Percentiles rank a stretch among this genome's conserved stretches.
phyloP scores from a whole-genome alignment of 2,888 invertebrate species.

The Bruchidius siliquastri region DNA sequence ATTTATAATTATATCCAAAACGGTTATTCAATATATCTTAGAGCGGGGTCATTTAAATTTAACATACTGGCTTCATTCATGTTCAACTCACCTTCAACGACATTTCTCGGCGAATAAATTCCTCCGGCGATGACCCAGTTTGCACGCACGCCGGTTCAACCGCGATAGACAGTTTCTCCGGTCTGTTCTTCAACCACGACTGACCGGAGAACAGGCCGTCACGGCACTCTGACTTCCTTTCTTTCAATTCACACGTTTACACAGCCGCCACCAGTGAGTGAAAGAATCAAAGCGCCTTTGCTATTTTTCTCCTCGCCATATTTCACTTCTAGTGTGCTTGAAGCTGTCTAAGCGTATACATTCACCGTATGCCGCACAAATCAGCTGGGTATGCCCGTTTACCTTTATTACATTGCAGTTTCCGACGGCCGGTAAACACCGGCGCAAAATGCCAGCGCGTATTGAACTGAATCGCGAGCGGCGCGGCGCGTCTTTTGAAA shows the following conservation, averaged over 20 bases:
- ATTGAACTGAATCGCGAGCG: neutral
- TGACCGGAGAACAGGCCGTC: neutral
- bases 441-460: neutral
- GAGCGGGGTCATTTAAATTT: neutral
- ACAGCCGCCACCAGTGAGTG: neutral
- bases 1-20: no score
- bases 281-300: neutral
- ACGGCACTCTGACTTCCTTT: neutral
- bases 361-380: neutral
- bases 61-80: neutral
- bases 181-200: neutral
- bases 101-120: constrained; percentile 2
- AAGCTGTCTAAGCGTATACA: neutral
- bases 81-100: constrained; percentile 14
- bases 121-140: neutral
- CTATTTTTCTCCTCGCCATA: neutral
- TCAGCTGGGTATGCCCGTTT: neutral
- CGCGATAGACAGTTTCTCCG: neutral
- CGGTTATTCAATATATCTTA: neutral
- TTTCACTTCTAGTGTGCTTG: neutral
- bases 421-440: neutral
- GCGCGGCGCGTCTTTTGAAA: neutral
- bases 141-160: neutral
- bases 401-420: neutral
- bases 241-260: neutral